Evolutionary conservation across 2,113 vertebrate genomes (phyloP), one percentile per base, ranked within the genome.

Genomic region (Theristicus caerulescens): DNA sequence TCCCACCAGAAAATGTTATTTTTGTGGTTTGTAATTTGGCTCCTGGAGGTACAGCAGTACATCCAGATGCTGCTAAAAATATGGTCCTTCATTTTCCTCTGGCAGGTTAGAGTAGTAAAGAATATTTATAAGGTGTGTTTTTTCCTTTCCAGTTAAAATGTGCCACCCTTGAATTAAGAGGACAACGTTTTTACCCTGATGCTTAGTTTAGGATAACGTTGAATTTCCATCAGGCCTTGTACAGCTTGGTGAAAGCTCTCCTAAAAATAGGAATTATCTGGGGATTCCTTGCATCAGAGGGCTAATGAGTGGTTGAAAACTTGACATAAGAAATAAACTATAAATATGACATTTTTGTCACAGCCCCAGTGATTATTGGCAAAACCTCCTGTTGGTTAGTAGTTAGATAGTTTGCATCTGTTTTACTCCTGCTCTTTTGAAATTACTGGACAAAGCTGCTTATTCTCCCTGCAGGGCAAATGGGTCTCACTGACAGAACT

Each of bases 11-110:
- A 82, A 93, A 87, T 31, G 17, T 61, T 71, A 83, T 78, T 92
- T 92, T 65, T 74, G 61, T 61, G 61, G n/a, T 82, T 84, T 90
- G 38, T 47, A 54, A 51, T 82, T 92, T 91, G 80, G 80, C 64
- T 93, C 19, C 24, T 76, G 73, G 21, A 86, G 34, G 72, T 31
- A 16, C 5, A 84, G 34, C 31, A 40, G 26, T 40, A 47, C 22
- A 20, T 64, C 64, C 79, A 92, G 76, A 84, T 92, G 86, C 40
- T 86, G 86, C 86, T 90, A 80, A 94, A 94, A 93, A 88, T 94
- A 70, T 0, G n/a, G 44, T 44, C 42, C 34, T 78, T 90, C 47
- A 14, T 86, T 86, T 93, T 71, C 36, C 46, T 49, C 67, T 93
- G 78, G 55, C 64, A 94, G 51, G 71, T 84, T 92, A 18, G 21